phyloP scores from a whole-genome alignment of 2,113 vertebrate species.

The Phycodurus eques region DNA sequence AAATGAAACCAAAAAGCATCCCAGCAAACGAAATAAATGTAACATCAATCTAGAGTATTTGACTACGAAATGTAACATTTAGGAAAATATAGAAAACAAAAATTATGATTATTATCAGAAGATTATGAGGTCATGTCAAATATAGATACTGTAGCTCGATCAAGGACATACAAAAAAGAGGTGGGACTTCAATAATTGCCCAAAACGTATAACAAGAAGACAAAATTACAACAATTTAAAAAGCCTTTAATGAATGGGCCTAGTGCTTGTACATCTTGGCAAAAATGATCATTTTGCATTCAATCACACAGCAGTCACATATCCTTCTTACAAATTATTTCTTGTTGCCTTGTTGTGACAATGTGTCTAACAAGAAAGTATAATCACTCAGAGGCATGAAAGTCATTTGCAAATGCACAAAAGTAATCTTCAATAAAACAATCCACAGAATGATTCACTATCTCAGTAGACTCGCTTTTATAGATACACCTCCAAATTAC shows the following conservation, averaged over 20 bases:
- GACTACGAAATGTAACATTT: not conserved
- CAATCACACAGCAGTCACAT: conserved; percentile 49
- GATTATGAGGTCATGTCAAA: too few species aligned
- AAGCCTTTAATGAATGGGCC: not conserved
- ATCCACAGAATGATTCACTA: not conserved
- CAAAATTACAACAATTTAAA: not conserved
- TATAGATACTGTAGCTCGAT: too few species aligned
- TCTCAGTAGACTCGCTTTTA: not conserved
- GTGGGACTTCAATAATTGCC: not conserved
- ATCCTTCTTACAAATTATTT: conserved; percentile 50
- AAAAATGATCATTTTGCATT: conserved; percentile 19
- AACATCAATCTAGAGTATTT: not conserved
- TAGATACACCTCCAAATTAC: conserved; percentile 7
- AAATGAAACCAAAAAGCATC: not conserved
- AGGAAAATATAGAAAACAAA: not conserved
- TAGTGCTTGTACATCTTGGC: not conserved
- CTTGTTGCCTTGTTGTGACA: conserved; percentile 29
- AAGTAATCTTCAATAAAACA: not conserved
- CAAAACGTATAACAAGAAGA: not conserved
- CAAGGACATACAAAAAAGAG: not conserved
- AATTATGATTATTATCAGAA: too few species aligned
- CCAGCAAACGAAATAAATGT: not conserved
- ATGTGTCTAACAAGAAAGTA: conserved; percentile 31
- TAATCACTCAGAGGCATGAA: conserved; percentile 33
- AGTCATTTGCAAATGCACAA: conserved; percentile 35